Conservation (phyloP, 2,797 vertebrate genomes). For the Spinus olivaceus region DNA sequence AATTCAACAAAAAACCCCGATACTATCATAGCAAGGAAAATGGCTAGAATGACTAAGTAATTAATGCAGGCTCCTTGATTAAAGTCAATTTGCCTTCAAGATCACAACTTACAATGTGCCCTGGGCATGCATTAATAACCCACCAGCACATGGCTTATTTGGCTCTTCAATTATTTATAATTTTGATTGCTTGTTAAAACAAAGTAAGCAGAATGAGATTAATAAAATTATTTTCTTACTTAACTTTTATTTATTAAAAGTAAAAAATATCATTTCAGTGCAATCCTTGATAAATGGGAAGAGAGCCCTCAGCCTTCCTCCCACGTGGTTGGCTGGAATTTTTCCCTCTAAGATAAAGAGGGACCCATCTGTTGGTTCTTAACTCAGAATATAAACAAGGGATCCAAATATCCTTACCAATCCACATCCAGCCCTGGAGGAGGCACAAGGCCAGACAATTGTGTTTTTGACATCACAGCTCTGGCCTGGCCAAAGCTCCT, state of each 20-base stretch:
- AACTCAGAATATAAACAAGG: not conserved
- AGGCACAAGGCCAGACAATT: not conserved
- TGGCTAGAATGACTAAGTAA: conserved; percentile 37
- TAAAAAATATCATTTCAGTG: not conserved
- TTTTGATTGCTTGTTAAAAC: conserved; percentile 51
- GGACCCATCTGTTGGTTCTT: not conserved
- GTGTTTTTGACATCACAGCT: not conserved
- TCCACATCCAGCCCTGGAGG: not conserved
- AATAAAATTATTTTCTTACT: conserved; percentile 44
- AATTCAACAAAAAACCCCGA: not conserved
- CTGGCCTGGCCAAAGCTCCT: not conserved
- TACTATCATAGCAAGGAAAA: conserved; percentile 3
- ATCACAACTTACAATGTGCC: conserved; percentile 49
- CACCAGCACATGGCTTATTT: conserved; percentile 35
- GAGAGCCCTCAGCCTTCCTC: not conserved
- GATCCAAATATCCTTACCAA: not conserved
- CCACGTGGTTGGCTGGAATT: not conserved
- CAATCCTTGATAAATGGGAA: not conserved
- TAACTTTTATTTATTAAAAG: conserved; percentile 17
- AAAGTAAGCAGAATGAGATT: conserved; percentile 54
- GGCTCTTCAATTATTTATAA: conserved; percentile 65
- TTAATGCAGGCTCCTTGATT: conserved; percentile 62
- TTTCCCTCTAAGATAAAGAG: too few species aligned
- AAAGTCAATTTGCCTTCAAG: conserved; percentile 65
- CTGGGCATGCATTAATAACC: conserved; percentile 57